Conservation (phyloP, 2,113 vertebrate genomes). For the Syrrhaptes paradoxus region DNA sequence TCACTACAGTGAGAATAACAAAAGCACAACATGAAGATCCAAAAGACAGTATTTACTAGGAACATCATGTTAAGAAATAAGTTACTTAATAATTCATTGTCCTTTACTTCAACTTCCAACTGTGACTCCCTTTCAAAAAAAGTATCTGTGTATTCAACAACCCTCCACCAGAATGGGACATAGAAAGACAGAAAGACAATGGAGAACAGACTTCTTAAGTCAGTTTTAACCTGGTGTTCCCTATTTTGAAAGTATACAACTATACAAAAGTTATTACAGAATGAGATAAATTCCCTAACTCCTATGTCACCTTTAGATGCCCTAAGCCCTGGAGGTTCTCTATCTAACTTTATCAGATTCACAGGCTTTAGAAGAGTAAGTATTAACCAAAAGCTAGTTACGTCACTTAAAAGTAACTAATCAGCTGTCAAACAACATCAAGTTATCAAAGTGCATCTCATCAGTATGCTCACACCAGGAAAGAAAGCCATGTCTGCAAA, state of each 20-base stretch:
- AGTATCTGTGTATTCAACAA: background rate
- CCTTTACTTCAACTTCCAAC: background rate
- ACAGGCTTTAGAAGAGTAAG: background rate
- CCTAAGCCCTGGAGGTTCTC: background rate
- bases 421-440: background rate
- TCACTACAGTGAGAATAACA: background rate
- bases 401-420: background rate
- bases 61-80: background rate
- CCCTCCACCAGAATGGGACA: background rate
- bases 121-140: background rate
- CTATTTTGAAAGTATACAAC: background rate
- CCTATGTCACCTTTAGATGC: background rate
- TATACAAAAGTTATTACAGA: background rate
- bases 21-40: background rate
- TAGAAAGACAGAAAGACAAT: background rate
- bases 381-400: background rate
- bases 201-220: background rate
- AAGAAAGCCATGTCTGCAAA: background rate
- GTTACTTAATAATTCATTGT: background rate
- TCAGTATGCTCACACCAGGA: background rate
- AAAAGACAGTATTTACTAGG: background rate
- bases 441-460: background rate
- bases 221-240: background rate
- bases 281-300: background rate
- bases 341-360: accelerated